These are phyloP conservation scores for Heliothis peltigera DNA, from an alignment of 2,888 invertebrate genomes.

Conservation along the genomic window DNA sequence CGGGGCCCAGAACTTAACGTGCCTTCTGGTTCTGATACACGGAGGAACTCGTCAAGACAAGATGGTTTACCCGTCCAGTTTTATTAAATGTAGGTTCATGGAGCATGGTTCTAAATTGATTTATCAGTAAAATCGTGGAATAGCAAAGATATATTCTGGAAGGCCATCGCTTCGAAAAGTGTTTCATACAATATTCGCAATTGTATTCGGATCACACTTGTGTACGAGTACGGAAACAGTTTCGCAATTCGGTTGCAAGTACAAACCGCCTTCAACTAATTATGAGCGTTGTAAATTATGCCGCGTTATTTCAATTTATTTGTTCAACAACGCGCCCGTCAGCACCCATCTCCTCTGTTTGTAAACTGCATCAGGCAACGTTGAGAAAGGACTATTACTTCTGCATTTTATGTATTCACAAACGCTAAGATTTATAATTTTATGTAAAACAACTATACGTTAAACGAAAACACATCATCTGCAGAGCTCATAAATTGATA, in stretches of 20 bases:
- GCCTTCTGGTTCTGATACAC: too few species aligned
- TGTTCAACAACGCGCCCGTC: constrained; percentile 9
- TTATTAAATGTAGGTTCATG: too few species aligned
- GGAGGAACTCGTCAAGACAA: too few species aligned
- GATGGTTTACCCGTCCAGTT: too few species aligned
- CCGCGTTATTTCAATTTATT: constrained; percentile 32
- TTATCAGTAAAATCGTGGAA: too few species aligned
- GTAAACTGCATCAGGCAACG: constrained; percentile 31
- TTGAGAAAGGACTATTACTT: constrained; percentile 28
- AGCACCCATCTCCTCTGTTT: constrained; percentile 7
- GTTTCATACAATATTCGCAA: not conserved
- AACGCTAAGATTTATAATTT: constrained; percentile 31
- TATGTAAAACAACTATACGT: constrained; percentile 31
- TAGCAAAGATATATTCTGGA: too few species aligned
- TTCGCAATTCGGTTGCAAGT: not conserved
- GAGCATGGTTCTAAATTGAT: too few species aligned
- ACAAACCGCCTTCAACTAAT: not conserved
- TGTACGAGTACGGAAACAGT: not conserved
- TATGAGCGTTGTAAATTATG: not conserved
- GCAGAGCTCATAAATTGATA: not conserved
- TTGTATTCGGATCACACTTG: not conserved
- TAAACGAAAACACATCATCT: constrained; percentile 6
- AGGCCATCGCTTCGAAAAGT: not conserved
- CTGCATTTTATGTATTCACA: constrained; percentile 24
- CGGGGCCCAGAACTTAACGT: too few species aligned